Evolutionary conservation across 2,113 vertebrate species (phyloP).

Genomic region (Muntiacus reevesi): DNA sequence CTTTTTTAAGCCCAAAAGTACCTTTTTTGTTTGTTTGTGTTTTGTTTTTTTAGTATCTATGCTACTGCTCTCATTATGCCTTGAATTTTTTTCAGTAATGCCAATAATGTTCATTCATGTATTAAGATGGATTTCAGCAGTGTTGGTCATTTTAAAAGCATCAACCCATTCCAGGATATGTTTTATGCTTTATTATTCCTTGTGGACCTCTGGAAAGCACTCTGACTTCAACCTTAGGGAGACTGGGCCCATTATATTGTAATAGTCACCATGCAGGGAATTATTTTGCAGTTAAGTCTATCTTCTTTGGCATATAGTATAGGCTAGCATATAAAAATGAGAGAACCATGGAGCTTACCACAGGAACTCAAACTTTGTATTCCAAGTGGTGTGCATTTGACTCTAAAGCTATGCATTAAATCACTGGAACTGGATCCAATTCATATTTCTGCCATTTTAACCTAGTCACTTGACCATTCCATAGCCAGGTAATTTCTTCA

Average conservation of each 20-base stretch:
- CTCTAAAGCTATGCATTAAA: not conserved
- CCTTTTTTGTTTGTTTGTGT: not conserved
- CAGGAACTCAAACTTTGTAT: not conserved
- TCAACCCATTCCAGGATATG: not conserved
- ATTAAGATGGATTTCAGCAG: conserved; percentile 27
- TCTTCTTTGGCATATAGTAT: not conserved
- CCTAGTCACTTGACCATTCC: not conserved
- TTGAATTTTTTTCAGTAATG: not conserved
- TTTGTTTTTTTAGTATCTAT: not conserved
- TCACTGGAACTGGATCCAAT: not conserved
- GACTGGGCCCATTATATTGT: not conserved
- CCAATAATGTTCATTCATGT: not conserved
- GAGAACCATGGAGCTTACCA: not conserved
- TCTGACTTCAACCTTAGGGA: not conserved
- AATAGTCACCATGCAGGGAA: not conserved
- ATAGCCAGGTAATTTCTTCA: not conserved
- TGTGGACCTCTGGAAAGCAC: not conserved
- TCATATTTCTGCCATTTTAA: not conserved
- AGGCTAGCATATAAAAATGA: not conserved
- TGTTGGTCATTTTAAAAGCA: conserved; percentile 23
- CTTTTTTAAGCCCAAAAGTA: not conserved
- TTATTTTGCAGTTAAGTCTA: not conserved
- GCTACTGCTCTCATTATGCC: not conserved
- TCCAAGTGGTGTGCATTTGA: not conserved
- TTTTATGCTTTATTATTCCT: conserved; percentile 18